Conservation (phyloP, 2,888 invertebrate genomes). For the Ochlodes sylvanus region DNA sequence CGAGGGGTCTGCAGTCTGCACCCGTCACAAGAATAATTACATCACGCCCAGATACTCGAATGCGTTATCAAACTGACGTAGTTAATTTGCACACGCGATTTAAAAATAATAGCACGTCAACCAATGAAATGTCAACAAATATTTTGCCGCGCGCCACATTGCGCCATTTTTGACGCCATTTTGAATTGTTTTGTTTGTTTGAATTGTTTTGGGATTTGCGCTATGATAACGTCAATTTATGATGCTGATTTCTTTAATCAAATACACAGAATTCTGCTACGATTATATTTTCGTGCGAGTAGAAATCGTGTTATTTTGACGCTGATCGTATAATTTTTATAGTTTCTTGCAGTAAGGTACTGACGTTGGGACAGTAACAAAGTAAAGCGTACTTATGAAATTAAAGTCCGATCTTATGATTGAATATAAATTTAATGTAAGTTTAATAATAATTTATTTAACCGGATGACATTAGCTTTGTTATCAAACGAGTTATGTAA, state of each 20-base stretch:
- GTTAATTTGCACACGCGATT: background rate
- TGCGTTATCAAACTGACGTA: conserved; percentile 17
- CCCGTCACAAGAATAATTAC: conserved; percentile 19
- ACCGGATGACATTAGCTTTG: no score
- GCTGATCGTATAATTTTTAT: no score
- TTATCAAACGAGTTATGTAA: no score
- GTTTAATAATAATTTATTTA: no score
- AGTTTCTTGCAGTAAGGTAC: no score
- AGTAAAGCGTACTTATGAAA: no score
- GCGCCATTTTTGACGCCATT: background rate
- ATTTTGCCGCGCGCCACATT: conserved; percentile 6
- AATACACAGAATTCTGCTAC: background rate
- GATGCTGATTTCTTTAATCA: background rate
- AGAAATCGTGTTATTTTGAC: no score
- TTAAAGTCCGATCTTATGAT: no score
- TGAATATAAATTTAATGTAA: no score
- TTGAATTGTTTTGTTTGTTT: background rate
- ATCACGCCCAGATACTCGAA: conserved; percentile 1
- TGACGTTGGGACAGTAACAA: no score
- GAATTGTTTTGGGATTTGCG: background rate
- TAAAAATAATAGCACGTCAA: background rate
- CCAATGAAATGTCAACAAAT: background rate
- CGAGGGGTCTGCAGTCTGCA: conserved; percentile 15
- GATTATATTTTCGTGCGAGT: no score
- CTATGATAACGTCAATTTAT: background rate